Conservation (phyloP, 2,113 vertebrate genomes). For the Triplophysa rosa region DNA sequence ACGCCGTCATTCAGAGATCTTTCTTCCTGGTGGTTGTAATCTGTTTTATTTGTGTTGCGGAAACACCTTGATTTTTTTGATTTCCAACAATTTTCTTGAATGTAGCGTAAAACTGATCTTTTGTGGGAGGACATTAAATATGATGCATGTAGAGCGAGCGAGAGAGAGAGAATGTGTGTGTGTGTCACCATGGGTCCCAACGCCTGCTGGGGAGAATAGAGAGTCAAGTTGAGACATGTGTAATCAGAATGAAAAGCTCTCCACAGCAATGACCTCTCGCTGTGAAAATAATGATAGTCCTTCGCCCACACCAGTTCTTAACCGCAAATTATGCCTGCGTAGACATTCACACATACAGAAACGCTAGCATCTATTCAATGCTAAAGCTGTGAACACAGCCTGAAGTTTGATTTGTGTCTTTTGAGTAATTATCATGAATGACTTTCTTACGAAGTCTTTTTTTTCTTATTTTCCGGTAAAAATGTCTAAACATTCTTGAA, state of each 20-base stretch:
- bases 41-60: conserved; percentile 6
- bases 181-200: conserved; percentile 16
- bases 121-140: background rate
- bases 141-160: background rate
- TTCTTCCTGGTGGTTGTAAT: background rate
- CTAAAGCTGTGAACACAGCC: background rate
- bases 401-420: background rate
- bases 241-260: conserved; percentile 53
- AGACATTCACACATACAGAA: conserved; percentile 31
- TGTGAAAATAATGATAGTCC: conserved; percentile 43
- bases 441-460: too few relatives aligned
- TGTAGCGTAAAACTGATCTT: background rate
- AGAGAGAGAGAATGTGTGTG: background rate
- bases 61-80: conserved; percentile 13
- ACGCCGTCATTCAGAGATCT: background rate
- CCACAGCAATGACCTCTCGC: conserved; percentile 62
- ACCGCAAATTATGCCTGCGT: conserved; percentile 13
- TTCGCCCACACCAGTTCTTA: conserved; percentile 24
- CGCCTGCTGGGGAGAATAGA: conserved; percentile 22
- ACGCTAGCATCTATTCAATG: background rate
- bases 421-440: background rate
- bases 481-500: too few relatives aligned
- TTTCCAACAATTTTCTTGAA: background rate
- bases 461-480: too few relatives aligned
- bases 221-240: background rate